Base-by-base conservation (phyloP, 2,888 invertebrate species). In the Pheosia tremula region DNA sequence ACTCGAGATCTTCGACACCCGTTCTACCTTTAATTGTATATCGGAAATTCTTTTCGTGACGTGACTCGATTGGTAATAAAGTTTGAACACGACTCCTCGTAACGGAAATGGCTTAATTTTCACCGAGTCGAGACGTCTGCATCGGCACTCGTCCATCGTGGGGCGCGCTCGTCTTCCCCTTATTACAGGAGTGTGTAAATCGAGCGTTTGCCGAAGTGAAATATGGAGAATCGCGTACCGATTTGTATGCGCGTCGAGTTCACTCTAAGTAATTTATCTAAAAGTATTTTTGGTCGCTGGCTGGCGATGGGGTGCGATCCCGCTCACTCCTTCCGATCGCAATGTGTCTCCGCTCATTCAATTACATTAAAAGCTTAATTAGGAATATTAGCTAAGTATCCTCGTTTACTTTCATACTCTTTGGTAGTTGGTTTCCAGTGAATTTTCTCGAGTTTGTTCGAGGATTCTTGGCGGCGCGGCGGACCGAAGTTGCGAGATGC, bases 331-430 rank as follows among this genome's bases (percentile, higher is more conserved):
- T 84, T 84, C 82, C 81, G 85, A 85, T 85, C 81, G 80, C 84
- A 85, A 88, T 86, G 85, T 88, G 87, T 90, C 90, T 88, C 87
- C 82, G 86, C 86, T 89, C 84, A 87, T 91, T 89, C 88, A 92
- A 93, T 93, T 93, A 91, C 89, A 89, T 92, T 92, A 91, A 92
- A 89, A 91, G 90, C 90, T 90, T 90, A 92, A 92, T 93, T 91
- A 92, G 88, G 88, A 88, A 90, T 91, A 92, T 92, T 90, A 90
- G 86, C 83, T 77, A 88, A 89, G 86, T 87, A 83, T 88, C 87
- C 84, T 87, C 86, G 85, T 86, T 87, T 84, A 86, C 84, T 86
- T 89, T 83, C 82, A 82, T 87, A 88, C 87, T 87, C 91, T 88
- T 89, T 89, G 84, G 84, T 85, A 87, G 86, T 86, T 81, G 85